phyloP scores from a whole-genome alignment of 2,888 invertebrate genomes.

The Agrilus mali region DNA sequence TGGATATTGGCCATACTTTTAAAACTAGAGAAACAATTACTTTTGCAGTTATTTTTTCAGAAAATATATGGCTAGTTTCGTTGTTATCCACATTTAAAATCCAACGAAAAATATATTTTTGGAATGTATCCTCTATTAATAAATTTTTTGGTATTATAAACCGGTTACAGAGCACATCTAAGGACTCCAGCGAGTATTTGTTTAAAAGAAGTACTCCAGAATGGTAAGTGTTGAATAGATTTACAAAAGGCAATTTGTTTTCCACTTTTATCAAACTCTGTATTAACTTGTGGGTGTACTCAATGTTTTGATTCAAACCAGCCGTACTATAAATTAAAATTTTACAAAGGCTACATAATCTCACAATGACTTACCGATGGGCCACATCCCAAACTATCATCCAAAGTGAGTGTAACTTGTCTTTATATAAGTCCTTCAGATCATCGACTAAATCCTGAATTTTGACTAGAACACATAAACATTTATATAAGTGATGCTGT shows the following conservation, averaged over 20 bases:
- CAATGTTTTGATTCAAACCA: slow-evolving; percentile 34
- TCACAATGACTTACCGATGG: slow-evolving; percentile 25
- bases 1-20: slow-evolving; percentile 22
- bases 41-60: slow-evolving; percentile 16
- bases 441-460: slow-evolving; percentile 18
- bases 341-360: background rate
- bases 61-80: slow-evolving; percentile 11
- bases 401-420: slow-evolving; percentile 24
- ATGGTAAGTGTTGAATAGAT: slow-evolving; percentile 21
- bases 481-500: slow-evolving; percentile 28
- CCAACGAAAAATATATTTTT: slow-evolving; percentile 11
- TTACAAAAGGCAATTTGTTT: slow-evolving; percentile 17
- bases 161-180: slow-evolving; percentile 27
- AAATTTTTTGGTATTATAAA: slow-evolving; percentile 21
- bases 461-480: slow-evolving; percentile 24
- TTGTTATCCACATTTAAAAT: slow-evolving; percentile 20
- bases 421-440: slow-evolving; percentile 11
- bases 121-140: slow-evolving; percentile 4
- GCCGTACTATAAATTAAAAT: slow-evolving; percentile 29
- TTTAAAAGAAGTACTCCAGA: slow-evolving; percentile 31
- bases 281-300: slow-evolving; percentile 32
- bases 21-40: slow-evolving; percentile 22
- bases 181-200: slow-evolving; percentile 27
- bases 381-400: slow-evolving; percentile 30
- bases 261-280: slow-evolving; percentile 28